phyloP scores from a whole-genome alignment of 30 jellyfish, hydroid and myxozoan species.

The Nemopilema nomurai region DNA sequence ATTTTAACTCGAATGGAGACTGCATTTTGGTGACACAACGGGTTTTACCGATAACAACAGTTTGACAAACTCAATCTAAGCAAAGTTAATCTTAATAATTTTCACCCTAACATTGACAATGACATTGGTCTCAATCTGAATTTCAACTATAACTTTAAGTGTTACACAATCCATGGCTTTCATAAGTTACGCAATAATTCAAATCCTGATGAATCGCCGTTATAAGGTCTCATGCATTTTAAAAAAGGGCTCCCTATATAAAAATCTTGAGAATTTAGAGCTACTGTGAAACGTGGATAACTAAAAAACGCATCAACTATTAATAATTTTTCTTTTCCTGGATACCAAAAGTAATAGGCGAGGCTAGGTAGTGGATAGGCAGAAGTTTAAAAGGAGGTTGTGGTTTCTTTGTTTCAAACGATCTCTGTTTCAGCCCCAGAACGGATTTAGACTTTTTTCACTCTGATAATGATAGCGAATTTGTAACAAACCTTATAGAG shows the following conservation, averaged over 20 bases:
- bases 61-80: background rate
- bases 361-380: too few species aligned
- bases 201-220: conserved; percentile 1
- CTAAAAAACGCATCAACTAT: too few species aligned
- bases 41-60: conserved; percentile 1
- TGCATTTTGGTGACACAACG: background rate
- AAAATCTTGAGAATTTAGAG: conserved; percentile 4
- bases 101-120: conserved; percentile 5
- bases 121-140: conserved; percentile 5
- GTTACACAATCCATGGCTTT: background rate
- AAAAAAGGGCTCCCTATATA: conserved; percentile 17
- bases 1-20: conserved; percentile 14
- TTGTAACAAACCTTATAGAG: too few species aligned
- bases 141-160: conserved; percentile 2
- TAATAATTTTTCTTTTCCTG: too few species aligned
- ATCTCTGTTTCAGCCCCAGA: too few species aligned
- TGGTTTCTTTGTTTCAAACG: too few species aligned
- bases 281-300: too few species aligned
- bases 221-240: conserved; percentile 1
- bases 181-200: conserved; percentile 3
- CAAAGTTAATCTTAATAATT: background rate
- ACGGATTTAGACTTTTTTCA: too few species aligned
- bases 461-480: too few species aligned
- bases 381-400: too few species aligned
- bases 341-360: too few species aligned